A percentile compares a stretch with the other conserved stretches of the same genome.
Evolutionary conservation across 1,140 invertebrate genomes (phyloP).

Genomic region (Acromyrmex charruanus): DNA sequence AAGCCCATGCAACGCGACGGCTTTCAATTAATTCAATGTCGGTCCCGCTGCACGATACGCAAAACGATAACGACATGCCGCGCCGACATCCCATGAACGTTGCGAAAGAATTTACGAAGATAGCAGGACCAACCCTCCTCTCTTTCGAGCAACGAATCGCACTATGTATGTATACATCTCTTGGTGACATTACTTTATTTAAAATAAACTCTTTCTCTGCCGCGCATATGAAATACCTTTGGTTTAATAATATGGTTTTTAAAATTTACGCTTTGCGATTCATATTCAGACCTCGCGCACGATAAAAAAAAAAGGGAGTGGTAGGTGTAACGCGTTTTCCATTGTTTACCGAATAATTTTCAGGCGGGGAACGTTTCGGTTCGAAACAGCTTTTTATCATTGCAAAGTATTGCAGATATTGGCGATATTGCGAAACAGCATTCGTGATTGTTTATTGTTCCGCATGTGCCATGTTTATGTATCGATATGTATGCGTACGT

Average conservation of each 20-base stretch:
- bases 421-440: not conserved
- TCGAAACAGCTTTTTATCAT: conserved; percentile 14
- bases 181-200: conserved; percentile 28
- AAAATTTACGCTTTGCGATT: conserved; percentile 16
- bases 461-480: not conserved
- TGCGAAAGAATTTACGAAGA: conserved; percentile 25
- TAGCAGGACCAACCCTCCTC: not conserved
- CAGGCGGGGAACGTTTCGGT: not conserved
- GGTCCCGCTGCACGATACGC: not conserved
- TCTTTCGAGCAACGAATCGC: not conserved
- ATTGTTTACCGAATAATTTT: conserved; percentile 45
- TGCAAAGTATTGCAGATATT: not conserved
- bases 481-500: not conserved
- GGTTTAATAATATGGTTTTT: conserved; percentile 30
- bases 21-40: conserved; percentile 76
- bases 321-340: not conserved
- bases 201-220: not conserved
- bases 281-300: not conserved
- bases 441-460: conserved; percentile 5
- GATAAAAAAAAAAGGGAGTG: not conserved
- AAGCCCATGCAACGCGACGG: conserved; percentile 39
- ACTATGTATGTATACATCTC: not conserved
- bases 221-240: conserved; percentile 12
- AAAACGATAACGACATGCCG: not conserved
- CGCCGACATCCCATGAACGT: conserved; percentile 20